Base-by-base conservation (phyloP, 2,797 vertebrate genomes). In the Falco cherrug region DNA sequence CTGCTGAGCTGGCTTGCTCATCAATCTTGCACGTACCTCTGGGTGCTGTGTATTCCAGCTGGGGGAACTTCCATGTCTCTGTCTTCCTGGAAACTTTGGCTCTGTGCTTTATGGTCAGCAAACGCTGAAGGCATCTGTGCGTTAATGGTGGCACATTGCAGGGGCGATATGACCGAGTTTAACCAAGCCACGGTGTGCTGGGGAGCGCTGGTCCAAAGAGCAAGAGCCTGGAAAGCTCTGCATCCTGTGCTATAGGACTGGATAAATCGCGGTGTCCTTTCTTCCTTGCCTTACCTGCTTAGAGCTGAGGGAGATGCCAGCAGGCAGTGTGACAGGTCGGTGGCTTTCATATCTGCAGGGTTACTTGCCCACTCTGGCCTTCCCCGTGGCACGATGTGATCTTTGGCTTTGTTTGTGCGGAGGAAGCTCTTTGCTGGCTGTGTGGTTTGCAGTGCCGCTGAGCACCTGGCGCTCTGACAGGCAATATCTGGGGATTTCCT, bases 401-500 rank as follows among this genome's bases (percentile, higher is more conserved):
- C 83, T 78, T 68, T 78, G 90, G 33, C 68, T 71, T 28, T n/a
- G 2, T 31, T 2, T 9, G 64, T 35, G 71, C 75, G 7, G 1
- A 2, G 56, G 59, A 33, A 47, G 70, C 78, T 65, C 78, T 69
- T 25, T 14, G 89, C 68, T 75, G 70, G 60, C 70, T 4, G 1
- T 19, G 57, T 45, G 53, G 63, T 65, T 60, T 39, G 84, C 63
- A 25, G 61, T 18, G 79, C 54, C 79, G 83, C n/a, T 1, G 37
- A 91, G 76, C 4, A 9, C 79, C 88, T 83, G 92, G 82, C 8
- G 0, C 75, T 41, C 41, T 83, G 79, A 39, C 90, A 90, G 92
- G 60, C 65, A 3, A 13, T 78, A 50, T 56, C 90, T 84, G 89
- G 92, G 94, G 94, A 87, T 93, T 94, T 92, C 92, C 89, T 94